Base-by-base conservation (phyloP, 2,888 invertebrate genomes). In the Pantelozetes paolii region DNA sequence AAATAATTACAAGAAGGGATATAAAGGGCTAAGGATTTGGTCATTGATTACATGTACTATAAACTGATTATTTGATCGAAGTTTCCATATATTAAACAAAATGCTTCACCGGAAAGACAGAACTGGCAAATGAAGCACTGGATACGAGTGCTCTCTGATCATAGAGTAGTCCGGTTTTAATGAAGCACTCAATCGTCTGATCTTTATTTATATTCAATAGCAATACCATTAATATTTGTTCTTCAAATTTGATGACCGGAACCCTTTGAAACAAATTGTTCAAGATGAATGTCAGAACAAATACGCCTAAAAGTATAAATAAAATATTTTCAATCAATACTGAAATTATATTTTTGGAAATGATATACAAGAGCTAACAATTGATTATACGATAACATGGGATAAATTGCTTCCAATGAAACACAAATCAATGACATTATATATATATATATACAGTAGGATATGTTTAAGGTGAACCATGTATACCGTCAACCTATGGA, bases 171-270 rank as follows among this genome's bases (percentile, higher is more conserved):
- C 5, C 28, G 57, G 13, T 23, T 57, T 57, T 26, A 57, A 23
- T 57, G 9, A 57, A 30, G 30, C 26, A 57, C 57, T 57, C 57
- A 57, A 57, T 57, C 28, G 13, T 28, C 11, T 9, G 28, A 57
- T 15, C 20, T 15, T 23, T 15, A 28, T 28, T 9, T 23, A 57
- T 8, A 18, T 13, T 45, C 18, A 18, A 6, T 6, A 57, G 15
- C 13, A 64, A 64, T 64, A 64, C 64, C 82, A 86, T 85, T 71
- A 86, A 85, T 76, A 86, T 83, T 81, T 86, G 85, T 78, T 86
- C 86, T 71, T 84, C 83, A 59, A 81, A 78, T 20, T 82, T 82
- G 62, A 86, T 84, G 72, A 81, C 81, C 23, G 84, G 79, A 9
- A 83, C 81, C 75, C 78, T 81, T 75, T 80, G 82, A 81, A 72